Percentiles rank a stretch among this genome's conserved stretches.
phyloP scores from a whole-genome alignment of 1,140 invertebrate species.

The Branchinecta lynchi region DNA sequence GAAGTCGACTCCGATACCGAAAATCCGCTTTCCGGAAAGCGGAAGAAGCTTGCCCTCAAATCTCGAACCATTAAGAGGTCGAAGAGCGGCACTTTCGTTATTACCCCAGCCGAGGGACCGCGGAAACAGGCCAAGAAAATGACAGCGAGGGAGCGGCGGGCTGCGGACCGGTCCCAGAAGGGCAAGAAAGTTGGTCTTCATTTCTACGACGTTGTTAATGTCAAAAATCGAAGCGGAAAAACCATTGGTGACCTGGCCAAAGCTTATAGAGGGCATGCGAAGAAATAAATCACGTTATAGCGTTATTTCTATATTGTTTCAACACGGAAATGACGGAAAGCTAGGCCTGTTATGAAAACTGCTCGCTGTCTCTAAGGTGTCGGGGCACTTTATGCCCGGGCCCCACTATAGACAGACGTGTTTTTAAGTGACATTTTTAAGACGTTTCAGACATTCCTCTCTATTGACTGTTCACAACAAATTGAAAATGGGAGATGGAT shows the following conservation, averaged over 20 bases:
- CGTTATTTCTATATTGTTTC: too few relatives aligned
- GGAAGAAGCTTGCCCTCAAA: conserved; percentile 12
- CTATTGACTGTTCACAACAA: too few relatives aligned
- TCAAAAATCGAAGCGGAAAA: conserved; percentile 61
- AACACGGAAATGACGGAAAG: too few relatives aligned
- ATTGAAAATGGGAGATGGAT: too few relatives aligned
- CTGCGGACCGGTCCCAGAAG: conserved; percentile 51
- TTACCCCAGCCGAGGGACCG: neutral
- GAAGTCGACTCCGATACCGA: conserved; percentile 20
- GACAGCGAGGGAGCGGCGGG: conserved; percentile 59
- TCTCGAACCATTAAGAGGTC: neutral
- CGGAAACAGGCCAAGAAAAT: conserved; percentile 28
- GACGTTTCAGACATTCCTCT: too few relatives aligned
- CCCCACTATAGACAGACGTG: too few relatives aligned
- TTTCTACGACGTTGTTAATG: conserved; percentile 82
- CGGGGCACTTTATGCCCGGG: too few relatives aligned
- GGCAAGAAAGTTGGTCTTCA: conserved; percentile 78
- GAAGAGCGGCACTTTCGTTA: neutral
- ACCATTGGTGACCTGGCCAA: conserved; percentile 21
- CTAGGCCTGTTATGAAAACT: too few relatives aligned
- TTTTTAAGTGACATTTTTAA: too few relatives aligned
- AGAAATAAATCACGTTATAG: conserved; percentile 19
- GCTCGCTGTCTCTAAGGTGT: too few relatives aligned
- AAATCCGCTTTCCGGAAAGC: conserved; percentile 31
- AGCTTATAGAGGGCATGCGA: conserved; percentile 23